Percentiles rank a stretch among this genome's conserved stretches.
These are phyloP conservation scores for Emydocephalus ijimae DNA, from an alignment of 2,113 vertebrate species.

Conservation along the genomic window DNA sequence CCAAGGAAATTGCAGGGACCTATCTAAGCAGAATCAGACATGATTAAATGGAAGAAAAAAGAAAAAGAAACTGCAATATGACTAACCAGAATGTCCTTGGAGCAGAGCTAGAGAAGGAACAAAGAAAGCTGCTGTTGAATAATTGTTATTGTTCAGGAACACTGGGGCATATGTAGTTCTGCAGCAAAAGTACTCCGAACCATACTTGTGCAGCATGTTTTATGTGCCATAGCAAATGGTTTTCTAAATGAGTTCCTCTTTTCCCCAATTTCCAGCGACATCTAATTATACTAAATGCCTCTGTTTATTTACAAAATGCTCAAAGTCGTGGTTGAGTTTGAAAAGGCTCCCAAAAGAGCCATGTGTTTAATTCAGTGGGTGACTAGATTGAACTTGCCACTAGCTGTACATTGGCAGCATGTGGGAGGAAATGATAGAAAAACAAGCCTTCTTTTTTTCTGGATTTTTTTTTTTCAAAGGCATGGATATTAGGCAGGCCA, in stretches of 20 bases:
- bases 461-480: accelerated
- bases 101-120: neutral
- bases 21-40: neutral
- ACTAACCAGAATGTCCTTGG: conserved; percentile 23
- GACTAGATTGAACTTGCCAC: conserved; percentile 17
- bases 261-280: conserved; percentile 41
- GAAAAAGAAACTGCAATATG: conserved; percentile 21
- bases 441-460: neutral
- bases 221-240: conserved; percentile 48
- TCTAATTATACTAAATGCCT: conserved; percentile 64
- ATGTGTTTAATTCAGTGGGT: conserved; percentile 34
- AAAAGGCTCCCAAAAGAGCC: conserved; percentile 43
- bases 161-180: conserved; percentile 37
- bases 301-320: conserved; percentile 58
- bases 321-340: conserved; percentile 42
- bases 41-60: neutral
- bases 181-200: conserved; percentile 48
- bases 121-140: conserved; percentile 41
- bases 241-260: conserved; percentile 52
- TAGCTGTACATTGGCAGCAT: neutral
- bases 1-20: neutral
- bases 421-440: neutral
- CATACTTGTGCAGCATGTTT: conserved; percentile 49
- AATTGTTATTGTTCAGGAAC: conserved; percentile 47
- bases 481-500: neutral